Conservation (phyloP, 2,888 invertebrate species). For the Tinea trinotella region DNA sequence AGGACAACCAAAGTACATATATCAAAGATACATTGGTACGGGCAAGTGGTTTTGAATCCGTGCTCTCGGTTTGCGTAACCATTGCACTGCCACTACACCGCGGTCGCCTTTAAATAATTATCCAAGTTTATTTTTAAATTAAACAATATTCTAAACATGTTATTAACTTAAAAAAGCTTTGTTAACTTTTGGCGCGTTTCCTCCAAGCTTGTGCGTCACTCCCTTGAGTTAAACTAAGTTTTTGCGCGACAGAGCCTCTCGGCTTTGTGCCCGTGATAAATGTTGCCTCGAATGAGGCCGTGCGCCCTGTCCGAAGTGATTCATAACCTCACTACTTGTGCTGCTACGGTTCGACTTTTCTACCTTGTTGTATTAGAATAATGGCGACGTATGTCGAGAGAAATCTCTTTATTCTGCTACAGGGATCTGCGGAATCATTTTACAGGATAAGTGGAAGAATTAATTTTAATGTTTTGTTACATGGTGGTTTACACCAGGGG, state of each 20-base stretch:
- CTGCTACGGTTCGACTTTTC: slow-evolving; percentile 1
- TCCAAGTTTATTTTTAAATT: no score
- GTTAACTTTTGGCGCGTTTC: background rate
- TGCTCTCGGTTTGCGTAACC: no score
- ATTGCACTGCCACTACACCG: no score
- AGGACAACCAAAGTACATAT: no score
- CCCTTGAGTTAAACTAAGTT: background rate
- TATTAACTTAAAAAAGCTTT: background rate
- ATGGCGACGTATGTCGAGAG: background rate
- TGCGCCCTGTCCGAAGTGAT: slow-evolving; percentile 18
- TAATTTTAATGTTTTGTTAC: no score
- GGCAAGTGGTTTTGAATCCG: no score
- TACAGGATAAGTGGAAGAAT: no score
- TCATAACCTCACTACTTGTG: slow-evolving; percentile 15
- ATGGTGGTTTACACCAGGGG: no score
- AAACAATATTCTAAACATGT: no score
- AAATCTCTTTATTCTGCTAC: background rate
- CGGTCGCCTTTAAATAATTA: no score
- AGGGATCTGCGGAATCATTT: no score
- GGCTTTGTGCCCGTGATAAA: slow-evolving; percentile 19
- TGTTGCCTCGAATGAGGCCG: slow-evolving; percentile 19
- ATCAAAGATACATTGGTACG: no score
- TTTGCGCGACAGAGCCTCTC: slow-evolving; percentile 18
- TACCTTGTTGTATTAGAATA: slow-evolving; percentile 13
- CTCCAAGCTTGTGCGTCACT: background rate